phyloP scores from a whole-genome alignment of 1,140 invertebrate genomes.

The Antheraea mylitta region DNA sequence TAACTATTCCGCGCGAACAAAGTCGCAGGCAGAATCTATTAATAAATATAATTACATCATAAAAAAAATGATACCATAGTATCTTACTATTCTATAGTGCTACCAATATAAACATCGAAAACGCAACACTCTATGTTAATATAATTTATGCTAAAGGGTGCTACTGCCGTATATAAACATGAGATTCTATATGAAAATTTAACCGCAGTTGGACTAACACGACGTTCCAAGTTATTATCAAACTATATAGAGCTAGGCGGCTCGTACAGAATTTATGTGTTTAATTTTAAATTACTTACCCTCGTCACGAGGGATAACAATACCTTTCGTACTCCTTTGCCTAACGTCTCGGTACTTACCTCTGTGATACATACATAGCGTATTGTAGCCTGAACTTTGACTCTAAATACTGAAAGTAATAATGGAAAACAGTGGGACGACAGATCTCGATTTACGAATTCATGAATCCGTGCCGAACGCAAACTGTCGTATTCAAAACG shows the following conservation, averaged over 20 bases:
- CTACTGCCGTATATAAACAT: not conserved
- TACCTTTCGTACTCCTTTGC: not conserved
- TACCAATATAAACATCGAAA: too few relatives aligned
- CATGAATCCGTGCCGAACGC: constrained; percentile 40
- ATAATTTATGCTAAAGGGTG: too few relatives aligned
- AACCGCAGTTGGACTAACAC: not conserved
- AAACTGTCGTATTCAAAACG: constrained; percentile 21
- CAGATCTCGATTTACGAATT: constrained; percentile 54
- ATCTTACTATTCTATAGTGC: too few relatives aligned
- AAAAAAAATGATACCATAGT: too few relatives aligned
- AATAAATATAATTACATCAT: too few relatives aligned
- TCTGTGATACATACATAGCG: not conserved
- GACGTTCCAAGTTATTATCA: not conserved
- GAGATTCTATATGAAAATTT: not conserved
- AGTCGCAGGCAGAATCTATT: too few relatives aligned
- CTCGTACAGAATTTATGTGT: constrained; percentile 28
- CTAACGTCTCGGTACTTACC: not conserved
- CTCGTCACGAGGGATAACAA: constrained; percentile 15
- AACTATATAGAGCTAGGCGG: constrained; percentile 6
- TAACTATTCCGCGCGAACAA: too few relatives aligned
- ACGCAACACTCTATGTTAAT: too few relatives aligned
- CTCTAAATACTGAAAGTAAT: constrained; percentile 17
- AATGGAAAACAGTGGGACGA: constrained; percentile 28
- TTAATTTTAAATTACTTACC: constrained; percentile 22
- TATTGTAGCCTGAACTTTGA: constrained; percentile 12